Base-by-base conservation (phyloP, 2,113 vertebrate genomes). In the Oenanthe melanoleuca region DNA sequence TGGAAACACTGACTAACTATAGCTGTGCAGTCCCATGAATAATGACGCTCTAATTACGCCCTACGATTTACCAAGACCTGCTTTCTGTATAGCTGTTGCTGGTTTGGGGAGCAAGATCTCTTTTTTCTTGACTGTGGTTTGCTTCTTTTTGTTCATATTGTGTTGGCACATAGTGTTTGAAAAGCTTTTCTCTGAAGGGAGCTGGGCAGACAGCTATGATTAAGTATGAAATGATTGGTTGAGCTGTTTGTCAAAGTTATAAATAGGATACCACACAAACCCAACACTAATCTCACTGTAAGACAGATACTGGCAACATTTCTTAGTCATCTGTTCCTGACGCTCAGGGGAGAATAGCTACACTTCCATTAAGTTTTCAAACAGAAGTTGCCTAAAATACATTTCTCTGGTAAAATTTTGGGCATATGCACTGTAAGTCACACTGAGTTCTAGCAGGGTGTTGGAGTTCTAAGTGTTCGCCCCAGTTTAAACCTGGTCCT, bases 201-300 rank as follows among this genome's bases (percentile, higher is more conserved):
- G 84, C 79, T 71, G 90, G 86, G 84, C 92, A 96, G 94, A 95
- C 94, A 92, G 89, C 96, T 96, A 94, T 97, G 96, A 97, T 97
- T 97, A 97, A 95, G 96, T 96, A 95, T 85, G 92, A 90, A 96
- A 93, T 95, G 96, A 96, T 92, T 94, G 96, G 96, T 93, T 94
- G 95, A 97, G 86, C 90, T 95, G 95, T 97, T 97, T 94, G 96
- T 95, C 92, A 88, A 91, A 95, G 97, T 88, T 97, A 95, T 96
- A 97, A 97, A 97, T 97, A 97, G 96, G 86, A 92, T 85, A 94
- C 94, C 95, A 93, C 96, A 96, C 91, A 97, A 94, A 95, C 95
- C 93, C 91, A 94, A 63, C 93, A 91, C 93, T 96, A 95, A 95
- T 97, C 97, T 97, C 40, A 0, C 82, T 92, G 92, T 95, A 96